phyloP scores from a whole-genome alignment of 2,797 vertebrate genomes.

The Triplophysa bombifrons region DNA sequence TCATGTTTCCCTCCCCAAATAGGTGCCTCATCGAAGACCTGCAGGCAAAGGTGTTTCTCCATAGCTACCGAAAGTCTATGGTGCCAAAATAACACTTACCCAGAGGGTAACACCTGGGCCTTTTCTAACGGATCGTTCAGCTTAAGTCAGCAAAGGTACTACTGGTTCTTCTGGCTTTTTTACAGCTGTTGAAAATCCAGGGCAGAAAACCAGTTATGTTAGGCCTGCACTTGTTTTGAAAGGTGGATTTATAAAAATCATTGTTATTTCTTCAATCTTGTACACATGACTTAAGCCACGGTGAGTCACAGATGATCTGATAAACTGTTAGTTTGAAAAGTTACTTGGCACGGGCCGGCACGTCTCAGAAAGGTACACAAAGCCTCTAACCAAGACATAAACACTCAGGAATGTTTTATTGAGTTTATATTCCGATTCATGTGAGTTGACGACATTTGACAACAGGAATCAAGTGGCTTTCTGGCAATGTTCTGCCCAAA shows the following conservation, averaged over 20 bases:
- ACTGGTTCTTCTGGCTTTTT: slow-evolving; percentile 67
- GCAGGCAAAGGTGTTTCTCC: slow-evolving; percentile 60
- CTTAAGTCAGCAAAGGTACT: slow-evolving; percentile 61
- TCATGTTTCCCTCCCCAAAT: slow-evolving; percentile 13
- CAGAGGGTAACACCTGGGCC: slow-evolving; percentile 62
- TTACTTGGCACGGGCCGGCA: background rate
- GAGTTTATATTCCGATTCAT: background rate
- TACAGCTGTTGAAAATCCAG: slow-evolving; percentile 10
- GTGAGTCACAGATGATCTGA: slow-evolving; percentile 28
- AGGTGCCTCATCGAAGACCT: slow-evolving; percentile 55
- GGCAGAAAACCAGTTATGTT: slow-evolving; percentile 38
- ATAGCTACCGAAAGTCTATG: slow-evolving; percentile 44
- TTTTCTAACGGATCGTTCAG: slow-evolving; percentile 62
- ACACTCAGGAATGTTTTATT: background rate
- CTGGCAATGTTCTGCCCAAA: background rate
- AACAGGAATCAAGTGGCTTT: background rate
- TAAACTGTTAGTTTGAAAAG: slow-evolving; percentile 24
- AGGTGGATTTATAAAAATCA: slow-evolving; percentile 2
- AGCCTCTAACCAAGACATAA: background rate
- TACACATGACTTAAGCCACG: slow-evolving; percentile 23
- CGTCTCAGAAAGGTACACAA: background rate
- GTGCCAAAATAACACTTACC: slow-evolving; percentile 59
- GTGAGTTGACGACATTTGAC: background rate
- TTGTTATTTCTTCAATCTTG: slow-evolving; percentile 11
- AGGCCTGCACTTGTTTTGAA: slow-evolving; percentile 34